Conservation (phyloP, 2,797 vertebrate species). For the Rhadinocentrus ornatus region DNA sequence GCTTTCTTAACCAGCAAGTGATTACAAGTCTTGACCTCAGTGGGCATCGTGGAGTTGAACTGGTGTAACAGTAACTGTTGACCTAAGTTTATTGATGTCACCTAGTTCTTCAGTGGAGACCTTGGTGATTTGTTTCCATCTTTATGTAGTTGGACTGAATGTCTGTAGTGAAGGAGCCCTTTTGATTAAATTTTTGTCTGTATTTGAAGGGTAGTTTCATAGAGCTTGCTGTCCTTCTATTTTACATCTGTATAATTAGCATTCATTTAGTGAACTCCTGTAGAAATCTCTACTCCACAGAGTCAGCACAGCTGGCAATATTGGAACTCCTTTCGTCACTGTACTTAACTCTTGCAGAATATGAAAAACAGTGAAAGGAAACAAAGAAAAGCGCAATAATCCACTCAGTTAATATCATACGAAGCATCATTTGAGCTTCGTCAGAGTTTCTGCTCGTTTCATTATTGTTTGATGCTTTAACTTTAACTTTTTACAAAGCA, state of each 20-base stretch:
- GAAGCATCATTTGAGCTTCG: slow-evolving; percentile 25
- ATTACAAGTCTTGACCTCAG: slow-evolving; percentile 33
- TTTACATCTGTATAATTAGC: slow-evolving; percentile 47
- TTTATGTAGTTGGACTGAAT: slow-evolving; percentile 7
- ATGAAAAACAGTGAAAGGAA: slow-evolving; percentile 20
- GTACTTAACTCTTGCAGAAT: slow-evolving; percentile 10
- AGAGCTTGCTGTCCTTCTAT: slow-evolving; percentile 11
- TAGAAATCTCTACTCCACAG: slow-evolving; percentile 10
- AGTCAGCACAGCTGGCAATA: slow-evolving; percentile 18
- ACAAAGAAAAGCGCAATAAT: slow-evolving; percentile 19
- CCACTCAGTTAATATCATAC: slow-evolving; percentile 2
- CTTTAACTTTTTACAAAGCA: slow-evolving; percentile 13
- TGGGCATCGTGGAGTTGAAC: slow-evolving; percentile 19
- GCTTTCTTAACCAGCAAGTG: slow-evolving; percentile 3
- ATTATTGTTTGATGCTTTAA: slow-evolving; percentile 19
- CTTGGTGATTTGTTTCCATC: slow-evolving; percentile 21
- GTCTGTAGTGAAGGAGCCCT: slow-evolving; percentile 4
- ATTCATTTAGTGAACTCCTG: slow-evolving; percentile 24
- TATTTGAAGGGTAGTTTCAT: slow-evolving; percentile 2
- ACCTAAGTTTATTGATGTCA: slow-evolving; percentile 53
- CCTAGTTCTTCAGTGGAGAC: slow-evolving; percentile 17
- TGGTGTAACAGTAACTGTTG: slow-evolving; percentile 28
- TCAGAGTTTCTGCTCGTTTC: slow-evolving; percentile 11
- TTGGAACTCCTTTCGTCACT: slow-evolving; percentile 32
- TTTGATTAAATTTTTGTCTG: neutral